phyloP scores from a whole-genome alignment of 2,797 vertebrate genomes.

The Distichodus sexfasciatus region DNA sequence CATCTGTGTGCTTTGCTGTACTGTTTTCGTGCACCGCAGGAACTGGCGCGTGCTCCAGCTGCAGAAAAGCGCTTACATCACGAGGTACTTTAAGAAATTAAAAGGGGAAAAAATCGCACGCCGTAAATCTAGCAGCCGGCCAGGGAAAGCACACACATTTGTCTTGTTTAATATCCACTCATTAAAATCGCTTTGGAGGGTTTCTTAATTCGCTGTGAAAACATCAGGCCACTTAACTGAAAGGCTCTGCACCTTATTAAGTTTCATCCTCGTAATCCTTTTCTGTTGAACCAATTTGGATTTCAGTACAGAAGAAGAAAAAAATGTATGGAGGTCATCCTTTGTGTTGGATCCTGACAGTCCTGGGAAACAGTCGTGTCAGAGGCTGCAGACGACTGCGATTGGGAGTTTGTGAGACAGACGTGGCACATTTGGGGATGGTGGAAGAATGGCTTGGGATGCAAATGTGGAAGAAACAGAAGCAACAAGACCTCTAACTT shows the following conservation, averaged over 20 bases:
- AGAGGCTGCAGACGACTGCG: too few species aligned
- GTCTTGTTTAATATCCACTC: constrained; percentile 55
- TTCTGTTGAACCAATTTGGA: background rate
- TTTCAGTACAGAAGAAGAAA: background rate
- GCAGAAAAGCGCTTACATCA: constrained; percentile 55
- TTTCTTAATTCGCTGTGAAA: constrained; percentile 45
- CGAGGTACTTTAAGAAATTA: constrained; percentile 64
- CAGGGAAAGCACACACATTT: constrained; percentile 50
- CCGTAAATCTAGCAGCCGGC: constrained; percentile 51
- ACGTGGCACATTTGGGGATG: constrained; percentile 3
- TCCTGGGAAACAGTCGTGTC: too few species aligned
- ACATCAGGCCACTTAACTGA: constrained; percentile 24
- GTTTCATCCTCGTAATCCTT: background rate
- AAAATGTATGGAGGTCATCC: background rate
- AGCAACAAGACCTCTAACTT: constrained; percentile 18
- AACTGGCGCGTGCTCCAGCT: constrained; percentile 40
- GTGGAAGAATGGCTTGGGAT: constrained; percentile 7
- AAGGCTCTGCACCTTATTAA: constrained; percentile 2
- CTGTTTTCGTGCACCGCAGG: constrained; percentile 16
- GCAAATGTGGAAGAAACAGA: constrained; percentile 8
- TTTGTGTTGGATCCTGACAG: background rate
- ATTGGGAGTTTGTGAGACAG: constrained; percentile 2
- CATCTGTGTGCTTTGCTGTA: too few species aligned
- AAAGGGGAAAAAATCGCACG: constrained; percentile 52
- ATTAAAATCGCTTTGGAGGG: constrained; percentile 54